A percentile compares a stretch with the other conserved stretches of the same genome.
These are phyloP conservation scores for Arothron firmamentum DNA, from an alignment of 2,113 vertebrate genomes.

Conservation along the genomic window DNA sequence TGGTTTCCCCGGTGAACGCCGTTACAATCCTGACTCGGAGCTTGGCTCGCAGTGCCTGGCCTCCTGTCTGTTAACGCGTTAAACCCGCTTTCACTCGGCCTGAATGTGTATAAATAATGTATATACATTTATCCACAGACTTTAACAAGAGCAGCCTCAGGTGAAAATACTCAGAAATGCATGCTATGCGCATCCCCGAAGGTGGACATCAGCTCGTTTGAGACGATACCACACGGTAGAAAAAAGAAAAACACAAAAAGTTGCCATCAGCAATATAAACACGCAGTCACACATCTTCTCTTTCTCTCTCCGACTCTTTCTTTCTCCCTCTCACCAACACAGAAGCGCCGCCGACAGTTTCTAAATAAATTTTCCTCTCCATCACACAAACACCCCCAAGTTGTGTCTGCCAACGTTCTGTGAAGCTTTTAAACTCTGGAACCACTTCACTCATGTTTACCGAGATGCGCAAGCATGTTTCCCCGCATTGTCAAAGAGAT, in stretches of 20 bases:
- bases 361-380: conserved; percentile 68
- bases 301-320: conserved; percentile 21
- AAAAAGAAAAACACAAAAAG: conserved; percentile 52
- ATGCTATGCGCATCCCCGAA: conserved; percentile 68
- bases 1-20: conserved; percentile 30
- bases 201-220: conserved; percentile 66
- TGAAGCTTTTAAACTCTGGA: conserved; percentile 71
- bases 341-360: conserved; percentile 56
- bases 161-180: conserved; percentile 75
- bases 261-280: conserved; percentile 69
- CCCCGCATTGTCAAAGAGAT: conserved; percentile 60
- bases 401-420: conserved; percentile 61
- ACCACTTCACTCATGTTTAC: conserved; percentile 66
- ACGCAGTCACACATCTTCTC: conserved; percentile 27
- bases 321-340: conserved; percentile 25
- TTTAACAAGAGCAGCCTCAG: conserved; percentile 75
- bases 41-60: conserved; percentile 63
- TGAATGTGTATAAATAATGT: conserved; percentile 78
- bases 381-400: conserved; percentile 69
- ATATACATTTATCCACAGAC: conserved; percentile 75
- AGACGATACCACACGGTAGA: conserved; percentile 58
- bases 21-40: conserved; percentile 54
- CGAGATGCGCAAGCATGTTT: conserved; percentile 56
- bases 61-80: conserved; percentile 71
- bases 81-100: conserved; percentile 68